phyloP scores from a whole-genome alignment of 2,113 vertebrate genomes.

The Oostethus manadensis region DNA sequence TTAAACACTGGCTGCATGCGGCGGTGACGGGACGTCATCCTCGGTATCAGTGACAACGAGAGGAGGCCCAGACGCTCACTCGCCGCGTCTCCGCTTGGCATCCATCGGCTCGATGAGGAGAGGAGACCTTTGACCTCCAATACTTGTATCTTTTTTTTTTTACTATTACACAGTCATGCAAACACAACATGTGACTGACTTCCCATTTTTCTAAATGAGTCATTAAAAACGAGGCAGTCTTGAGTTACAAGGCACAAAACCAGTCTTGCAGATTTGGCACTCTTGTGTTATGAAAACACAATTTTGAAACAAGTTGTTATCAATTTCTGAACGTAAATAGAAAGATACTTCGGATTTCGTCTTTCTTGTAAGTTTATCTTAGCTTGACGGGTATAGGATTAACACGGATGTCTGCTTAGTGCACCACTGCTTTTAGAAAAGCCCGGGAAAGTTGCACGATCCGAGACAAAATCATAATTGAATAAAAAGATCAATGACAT shows the following conservation, averaged over 20 bases:
- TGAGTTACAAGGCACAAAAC: not conserved
- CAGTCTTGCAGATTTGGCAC: slow-evolving; percentile 15
- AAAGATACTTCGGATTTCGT: slow-evolving; percentile 1
- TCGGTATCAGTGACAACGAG: slow-evolving; percentile 64
- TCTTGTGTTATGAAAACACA: not conserved
- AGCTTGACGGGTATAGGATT: not conserved
- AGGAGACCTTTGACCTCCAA: not conserved
- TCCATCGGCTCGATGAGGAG: slow-evolving; percentile 23
- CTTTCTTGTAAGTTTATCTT: slow-evolving; percentile 3
- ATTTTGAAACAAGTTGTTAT: slow-evolving; percentile 6
- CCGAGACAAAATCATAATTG: no score
- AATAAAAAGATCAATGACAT: no score
- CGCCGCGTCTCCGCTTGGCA: slow-evolving; percentile 56
- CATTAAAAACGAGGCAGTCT: not conserved
- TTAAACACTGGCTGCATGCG: slow-evolving; percentile 45
- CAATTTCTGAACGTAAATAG: slow-evolving; percentile 1
- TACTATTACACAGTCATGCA: not conserved
- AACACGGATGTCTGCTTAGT: no score
- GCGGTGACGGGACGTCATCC: slow-evolving; percentile 63
- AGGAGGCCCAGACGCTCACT: slow-evolving; percentile 60
- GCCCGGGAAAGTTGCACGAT: no score
- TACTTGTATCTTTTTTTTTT: not conserved
- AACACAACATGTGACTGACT: not conserved
- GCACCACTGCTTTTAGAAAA: no score
- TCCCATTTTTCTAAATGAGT: not conserved